phyloP scores from a whole-genome alignment of 2,797 vertebrate genomes.

The Halcyon chelicuti region DNA sequence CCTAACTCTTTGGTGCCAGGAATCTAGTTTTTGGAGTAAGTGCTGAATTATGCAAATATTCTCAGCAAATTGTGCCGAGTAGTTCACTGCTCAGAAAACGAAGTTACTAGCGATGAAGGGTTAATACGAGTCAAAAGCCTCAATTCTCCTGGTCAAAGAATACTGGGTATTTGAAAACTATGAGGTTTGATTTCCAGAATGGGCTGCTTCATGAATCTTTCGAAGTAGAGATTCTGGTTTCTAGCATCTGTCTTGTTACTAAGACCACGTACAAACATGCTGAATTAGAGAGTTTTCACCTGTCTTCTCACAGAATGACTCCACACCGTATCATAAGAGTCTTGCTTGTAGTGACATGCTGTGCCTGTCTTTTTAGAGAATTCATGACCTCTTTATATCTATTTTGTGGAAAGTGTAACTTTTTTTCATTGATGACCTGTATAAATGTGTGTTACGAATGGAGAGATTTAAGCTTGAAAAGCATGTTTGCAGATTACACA shows the following conservation, averaged over 20 bases:
- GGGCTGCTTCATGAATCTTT: not conserved
- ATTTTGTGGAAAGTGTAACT: constrained; percentile 76
- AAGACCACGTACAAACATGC: constrained; percentile 28
- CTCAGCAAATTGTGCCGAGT: not conserved
- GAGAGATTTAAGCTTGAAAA: constrained; percentile 77
- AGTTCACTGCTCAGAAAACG: not conserved
- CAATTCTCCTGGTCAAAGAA: not conserved
- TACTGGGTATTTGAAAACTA: not conserved
- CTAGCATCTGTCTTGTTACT: constrained; percentile 66
- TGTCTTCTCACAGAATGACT: constrained; percentile 84
- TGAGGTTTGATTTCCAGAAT: not conserved
- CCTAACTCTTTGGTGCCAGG: constrained; percentile 41
- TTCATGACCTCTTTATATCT: constrained; percentile 62
- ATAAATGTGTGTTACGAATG: constrained; percentile 70
- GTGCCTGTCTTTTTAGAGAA: constrained; percentile 69
- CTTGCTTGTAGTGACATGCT: constrained; percentile 75
- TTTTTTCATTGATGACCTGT: constrained; percentile 73
- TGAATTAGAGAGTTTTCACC: constrained; percentile 83
- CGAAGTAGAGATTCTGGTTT: not conserved
- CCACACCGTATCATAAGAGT: constrained; percentile 33
- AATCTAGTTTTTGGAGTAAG: not conserved
- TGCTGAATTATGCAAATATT: not conserved
- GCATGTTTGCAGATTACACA: constrained; percentile 82
- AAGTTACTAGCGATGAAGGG: not conserved
- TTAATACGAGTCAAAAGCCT: not conserved